Base-by-base conservation (phyloP, 2,113 vertebrate species). In the Bubalus kerabau region DNA sequence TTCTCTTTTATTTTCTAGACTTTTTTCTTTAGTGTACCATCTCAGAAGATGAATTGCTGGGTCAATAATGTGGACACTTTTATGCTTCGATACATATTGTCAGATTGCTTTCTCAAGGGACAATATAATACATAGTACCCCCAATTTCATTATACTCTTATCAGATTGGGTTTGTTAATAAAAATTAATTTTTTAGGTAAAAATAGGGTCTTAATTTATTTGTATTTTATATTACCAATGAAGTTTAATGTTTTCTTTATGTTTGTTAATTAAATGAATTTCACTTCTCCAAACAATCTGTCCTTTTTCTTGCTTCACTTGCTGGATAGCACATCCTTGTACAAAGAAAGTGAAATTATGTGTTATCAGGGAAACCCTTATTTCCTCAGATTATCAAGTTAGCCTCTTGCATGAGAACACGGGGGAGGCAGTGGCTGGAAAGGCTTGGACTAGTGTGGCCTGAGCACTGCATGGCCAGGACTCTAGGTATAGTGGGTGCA, bases 21-120 rank as follows among this genome's bases (percentile, higher is more conserved):
- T 50, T 92, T 59, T 80, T 86, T 91, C 50, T 86, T 81, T 46
- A 91, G 46, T 78, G 76, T 59, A 71, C 67, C 36, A 52, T 89
- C 88, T 60, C 46, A 80, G 60, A 90, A 97, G 94, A 97, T 67
- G 62, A 92, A 97, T 94, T 94, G 46, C 89, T 90, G 30, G 91
- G 93, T 91, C 91, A 95, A 50, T 76, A 50, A 48, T 52, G 13
- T 93, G 86, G 91, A 84, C 78, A 74, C 80, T 97, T 97, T 97
- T 97, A 96, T 95, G 89, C 83, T 78, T 87, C 14, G 30, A 60
- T 81, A 84, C 60, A 64, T 96, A 92, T 48, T 95, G 87, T 96
- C 95, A 94, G 87, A 95, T 90, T 84, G 88, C 82, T 97, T 93
- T 95, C 48, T 96, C 24, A 86, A 83, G 19, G 82, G 86, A 71